Base-by-base conservation (phyloP, 2,113 vertebrate species). In the Odontophorus gujanensis region DNA sequence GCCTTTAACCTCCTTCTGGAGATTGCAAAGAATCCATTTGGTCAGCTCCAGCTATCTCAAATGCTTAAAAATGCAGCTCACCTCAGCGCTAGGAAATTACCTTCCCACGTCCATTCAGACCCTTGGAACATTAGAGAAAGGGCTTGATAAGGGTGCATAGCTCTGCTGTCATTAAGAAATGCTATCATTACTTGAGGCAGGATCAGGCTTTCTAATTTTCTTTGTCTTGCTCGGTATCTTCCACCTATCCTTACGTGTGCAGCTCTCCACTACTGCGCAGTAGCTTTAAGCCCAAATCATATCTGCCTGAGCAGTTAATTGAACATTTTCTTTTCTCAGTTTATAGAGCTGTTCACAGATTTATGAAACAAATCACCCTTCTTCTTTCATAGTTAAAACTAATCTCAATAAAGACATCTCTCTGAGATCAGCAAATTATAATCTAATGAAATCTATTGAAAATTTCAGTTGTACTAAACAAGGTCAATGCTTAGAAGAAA, bases 391-490 rank as follows among this genome's bases (percentile, higher is more conserved):
- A 93, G 80, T 85, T 93, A 91, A 93, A 96, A 59, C 79, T 66
- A 69, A 42, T 61, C 80, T 85, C 57, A 94, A 74, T 92, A 89
- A 96, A 97, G 80, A 93, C 66, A 93, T 71, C 34, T 97, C 82
- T 87, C 73, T 95, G 91, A 90, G 26, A 95, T 90, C 84, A 93
- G 68, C 51, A 94, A 96, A 97, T 94, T 86, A 96, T 59, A 81
- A 96, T 48, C 84, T 96, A 96, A 96, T 92, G 67, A 96, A 97
- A 97, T 94, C 82, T 87, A 96, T 59, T 75, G 92, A 87, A 97
- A 97, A 97, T 96, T 96, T 97, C 81, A 90, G 87, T 93, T 85
- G 57, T 53, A 22, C 85, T 95, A 91, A 97, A 96, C 95, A 96
- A 97, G 90, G 94, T 96, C 95, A 97, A 85, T 75, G 36, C 61